Conservation (phyloP, 1,140 invertebrate genomes). For the Nasonia vitripennis region DNA sequence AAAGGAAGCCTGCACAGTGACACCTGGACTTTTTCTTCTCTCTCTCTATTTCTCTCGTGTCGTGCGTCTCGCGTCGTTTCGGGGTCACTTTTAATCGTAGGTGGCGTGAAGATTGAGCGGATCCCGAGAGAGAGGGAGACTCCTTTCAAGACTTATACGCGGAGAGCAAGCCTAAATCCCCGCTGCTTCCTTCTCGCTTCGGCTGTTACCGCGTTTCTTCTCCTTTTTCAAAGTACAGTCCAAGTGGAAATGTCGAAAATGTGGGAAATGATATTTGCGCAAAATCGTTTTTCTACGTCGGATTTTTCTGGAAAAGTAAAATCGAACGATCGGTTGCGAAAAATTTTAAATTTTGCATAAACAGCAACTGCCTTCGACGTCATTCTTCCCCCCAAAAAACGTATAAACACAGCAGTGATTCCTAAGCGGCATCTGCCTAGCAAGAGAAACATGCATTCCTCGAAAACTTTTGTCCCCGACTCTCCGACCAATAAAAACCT, state of each 20-base stretch:
- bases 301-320: too few species aligned
- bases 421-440: neutral
- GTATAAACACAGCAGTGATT: neutral
- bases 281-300: too few species aligned
- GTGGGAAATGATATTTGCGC: too few species aligned
- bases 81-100: slow-evolving; percentile 54
- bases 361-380: neutral
- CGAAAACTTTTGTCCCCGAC: slow-evolving; percentile 45
- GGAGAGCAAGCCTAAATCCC: slow-evolving; percentile 26
- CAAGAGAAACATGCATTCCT: neutral
- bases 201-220: slow-evolving; percentile 9
- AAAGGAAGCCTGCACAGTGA: slow-evolving; percentile 46
- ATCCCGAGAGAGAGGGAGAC: slow-evolving; percentile 17
- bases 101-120: slow-evolving; percentile 53
- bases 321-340: too few species aligned
- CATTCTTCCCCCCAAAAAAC: neutral
- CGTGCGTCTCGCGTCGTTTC: slow-evolving; percentile 32
- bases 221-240: slow-evolving; percentile 27
- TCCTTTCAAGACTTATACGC: slow-evolving; percentile 32
- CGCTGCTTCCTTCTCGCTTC: neutral
- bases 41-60: neutral
- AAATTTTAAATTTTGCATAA: too few species aligned
- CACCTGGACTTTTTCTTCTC: slow-evolving; percentile 52
- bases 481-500: slow-evolving; percentile 47
- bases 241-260: neutral